These are phyloP conservation scores for Falco berigora DNA, from an alignment of 2,797 vertebrate genomes.

Conservation along the genomic window DNA sequence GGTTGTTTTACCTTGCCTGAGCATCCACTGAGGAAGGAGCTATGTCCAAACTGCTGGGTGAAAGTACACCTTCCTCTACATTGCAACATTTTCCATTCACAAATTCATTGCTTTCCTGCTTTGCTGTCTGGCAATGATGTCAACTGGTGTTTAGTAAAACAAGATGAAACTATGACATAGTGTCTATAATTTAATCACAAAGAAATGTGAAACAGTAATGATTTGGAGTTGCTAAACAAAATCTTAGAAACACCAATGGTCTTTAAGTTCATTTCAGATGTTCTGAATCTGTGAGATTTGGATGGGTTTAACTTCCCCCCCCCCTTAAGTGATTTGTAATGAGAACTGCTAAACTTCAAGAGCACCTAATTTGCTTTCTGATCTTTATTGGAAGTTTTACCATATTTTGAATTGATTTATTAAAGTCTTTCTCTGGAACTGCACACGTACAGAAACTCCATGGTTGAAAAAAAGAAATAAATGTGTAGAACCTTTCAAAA, in stretches of 20 bases:
- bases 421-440: neutral
- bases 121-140: conserved; percentile 25
- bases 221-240: neutral
- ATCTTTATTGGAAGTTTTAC: conserved; percentile 26
- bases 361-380: conserved; percentile 25
- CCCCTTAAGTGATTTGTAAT: neutral
- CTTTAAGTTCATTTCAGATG: neutral
- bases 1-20: neutral
- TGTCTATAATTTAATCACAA: conserved; percentile 59
- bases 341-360: conserved; percentile 40
- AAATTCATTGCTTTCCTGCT: neutral
- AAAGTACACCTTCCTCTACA: neutral
- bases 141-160: conserved; percentile 46
- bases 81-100: neutral
- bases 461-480: neutral
- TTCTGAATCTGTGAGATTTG: conserved; percentile 4
- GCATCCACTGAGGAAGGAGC: neutral
- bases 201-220: conserved; percentile 38
- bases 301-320: neutral
- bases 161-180: conserved; percentile 48
- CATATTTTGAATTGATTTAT: conserved; percentile 17
- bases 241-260: neutral
- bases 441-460: neutral
- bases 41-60: neutral
- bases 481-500: neutral